Base-by-base conservation (phyloP, 2,113 vertebrate genomes). In the Albula goreensis region DNA sequence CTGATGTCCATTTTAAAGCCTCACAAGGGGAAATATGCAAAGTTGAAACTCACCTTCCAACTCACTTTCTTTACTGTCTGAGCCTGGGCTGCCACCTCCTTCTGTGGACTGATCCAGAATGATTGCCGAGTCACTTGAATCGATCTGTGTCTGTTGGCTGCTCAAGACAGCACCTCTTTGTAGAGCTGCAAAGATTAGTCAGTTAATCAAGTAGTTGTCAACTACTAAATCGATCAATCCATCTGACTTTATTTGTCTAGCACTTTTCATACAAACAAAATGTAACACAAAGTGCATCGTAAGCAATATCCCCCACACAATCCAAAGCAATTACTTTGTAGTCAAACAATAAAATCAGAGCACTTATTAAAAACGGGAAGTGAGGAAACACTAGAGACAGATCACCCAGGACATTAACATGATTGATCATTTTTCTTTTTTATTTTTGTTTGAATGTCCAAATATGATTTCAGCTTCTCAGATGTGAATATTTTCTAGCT, bases 11-110 rank as follows among this genome's bases (percentile, higher is more conserved):
- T n/a, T n/a, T 53, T 5, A 53, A 53, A 5, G 11, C 52, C 11
- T 6, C 52, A 53, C 52, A 53, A 53, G 11, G 5, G 53, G 19
- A 57, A 31, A n/a, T n/a, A 83, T 41, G 82, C 25, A 66, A 83
- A 63, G 85, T 81, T n/a, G 53, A 31, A 85, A 50, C 78, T 85
- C 85, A 85, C 85, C 78, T 81, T n/a, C n/a, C n/a, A n/a, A n/a
- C n/a, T n/a, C n/a, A n/a, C 56, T 85, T 51, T 60, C 78, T 81
- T 22, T 57, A 50, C 17, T 50, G n/a, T 31, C 56, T 1, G 22
- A 81, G 57, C 81, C 57, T 52, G 13, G 85, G 8, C 41, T 70
- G 11, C 53, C 51, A 63, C 60, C 17, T 3, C 60, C 13, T 2
- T 83, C 82, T 22, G 57, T 74, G 17, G 80, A 53, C 49, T 7